Base-by-base conservation (phyloP, 2,797 vertebrate genomes). In the Takifugu ocellatus region DNA sequence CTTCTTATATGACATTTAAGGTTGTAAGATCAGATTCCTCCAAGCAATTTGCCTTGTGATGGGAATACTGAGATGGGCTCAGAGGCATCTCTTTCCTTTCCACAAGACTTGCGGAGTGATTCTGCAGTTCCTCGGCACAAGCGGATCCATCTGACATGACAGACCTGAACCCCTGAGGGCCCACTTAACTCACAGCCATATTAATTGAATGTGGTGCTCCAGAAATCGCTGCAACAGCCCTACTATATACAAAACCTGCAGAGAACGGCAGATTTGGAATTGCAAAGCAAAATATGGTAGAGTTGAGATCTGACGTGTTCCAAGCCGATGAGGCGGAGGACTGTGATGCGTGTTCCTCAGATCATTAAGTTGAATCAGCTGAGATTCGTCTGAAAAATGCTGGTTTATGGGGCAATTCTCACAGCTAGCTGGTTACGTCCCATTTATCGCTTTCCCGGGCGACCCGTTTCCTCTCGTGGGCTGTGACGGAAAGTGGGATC, bases 111-210 rank as follows among this genome's bases (percentile, higher is more conserved):
- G 63, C 46, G 44, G 68, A 70, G 76, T 82, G 82, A 76, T 74
- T 69, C 70, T 66, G 55, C 70, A 51, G 56, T 68, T 82, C 64
- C 74, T 71, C 63, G 65, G 56, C 70, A 79, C 83, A 83, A 84
- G 85, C 78, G 82, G 77, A 87, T 88, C 83, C 82, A 87, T 87
- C 84, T 83, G 79, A 86, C 84, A 76, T 83, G 88, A 90, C 82
- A 87, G 85, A 81, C 75, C 75, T 88, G 85, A 88, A 88, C 79
- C 86, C 87, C 85, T 77, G 59, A 79, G 87, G 87, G 83, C 78
- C 83, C 86, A 89, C 86, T 90, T 90, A 88, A 82, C 80, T 84
- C 79, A 50, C 62, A 79, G 59, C 70, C 59, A 82, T 72, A 77
- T 80, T 89, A 87, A 89, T 85, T 87, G 78, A 87, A 86, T 82